Conservation (phyloP, 1,140 invertebrate genomes). For the Ceratoteleas bidentatus region DNA sequence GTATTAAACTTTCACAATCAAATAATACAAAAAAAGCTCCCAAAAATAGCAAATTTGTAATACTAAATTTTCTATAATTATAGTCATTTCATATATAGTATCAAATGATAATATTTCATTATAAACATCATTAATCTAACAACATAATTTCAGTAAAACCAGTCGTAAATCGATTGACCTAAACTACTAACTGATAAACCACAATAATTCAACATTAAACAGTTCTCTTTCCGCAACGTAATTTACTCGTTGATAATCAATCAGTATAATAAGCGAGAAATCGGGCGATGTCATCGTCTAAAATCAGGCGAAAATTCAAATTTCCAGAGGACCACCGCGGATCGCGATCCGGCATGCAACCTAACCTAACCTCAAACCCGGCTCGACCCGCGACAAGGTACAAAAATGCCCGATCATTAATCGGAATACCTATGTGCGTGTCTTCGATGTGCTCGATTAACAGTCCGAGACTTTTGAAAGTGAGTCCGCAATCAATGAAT, state of each 20-base stretch:
- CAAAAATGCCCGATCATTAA: background rate
- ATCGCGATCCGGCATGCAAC: slow-evolving; percentile 21
- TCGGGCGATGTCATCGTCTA: slow-evolving; percentile 5
- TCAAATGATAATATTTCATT: no score
- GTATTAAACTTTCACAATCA: no score
- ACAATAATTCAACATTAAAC: background rate
- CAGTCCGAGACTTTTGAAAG: slow-evolving; percentile 89
- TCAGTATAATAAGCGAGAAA: background rate
- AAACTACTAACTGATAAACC: background rate
- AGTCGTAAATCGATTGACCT: no score
- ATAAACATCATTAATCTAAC: no score
- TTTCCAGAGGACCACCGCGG: background rate
- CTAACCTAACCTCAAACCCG: slow-evolving; percentile 41
- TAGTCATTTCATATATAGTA: no score
- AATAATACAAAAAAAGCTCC: no score
- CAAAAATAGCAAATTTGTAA: no score
- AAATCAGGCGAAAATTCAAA: slow-evolving; percentile 17
- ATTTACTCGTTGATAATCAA: background rate
- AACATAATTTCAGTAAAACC: no score
- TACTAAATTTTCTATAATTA: no score
- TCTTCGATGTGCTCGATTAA: slow-evolving; percentile 93
- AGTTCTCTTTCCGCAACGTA: background rate
- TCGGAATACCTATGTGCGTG: slow-evolving; percentile 89
- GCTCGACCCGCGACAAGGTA: background rate
- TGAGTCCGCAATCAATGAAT: slow-evolving; percentile 91